These are phyloP conservation scores for Poeciliopsis prolifica DNA, from an alignment of 2,113 vertebrate genomes.

Conservation along the genomic window DNA sequence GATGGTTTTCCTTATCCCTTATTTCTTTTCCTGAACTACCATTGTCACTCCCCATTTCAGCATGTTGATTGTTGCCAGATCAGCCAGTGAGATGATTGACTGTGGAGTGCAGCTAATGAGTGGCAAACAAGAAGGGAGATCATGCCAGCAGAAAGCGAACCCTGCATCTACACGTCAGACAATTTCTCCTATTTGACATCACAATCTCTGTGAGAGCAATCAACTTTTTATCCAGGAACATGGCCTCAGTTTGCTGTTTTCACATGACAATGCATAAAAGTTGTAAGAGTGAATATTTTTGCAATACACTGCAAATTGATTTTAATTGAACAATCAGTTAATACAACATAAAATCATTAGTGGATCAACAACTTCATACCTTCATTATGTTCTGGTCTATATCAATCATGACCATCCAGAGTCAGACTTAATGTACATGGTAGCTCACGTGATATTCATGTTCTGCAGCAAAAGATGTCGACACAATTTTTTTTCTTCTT, in stretches of 20 bases:
- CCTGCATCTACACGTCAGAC: neutral
- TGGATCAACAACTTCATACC: neutral
- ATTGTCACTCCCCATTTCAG: neutral
- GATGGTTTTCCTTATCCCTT: neutral
- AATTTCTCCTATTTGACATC: neutral
- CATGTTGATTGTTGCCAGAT: neutral
- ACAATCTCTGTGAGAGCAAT: neutral
- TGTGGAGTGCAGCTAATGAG: neutral
- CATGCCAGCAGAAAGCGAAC: neutral
- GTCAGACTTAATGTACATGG: conserved; percentile 3
- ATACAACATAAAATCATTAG: neutral
- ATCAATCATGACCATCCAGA: conserved; percentile 11
- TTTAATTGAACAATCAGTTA: neutral
- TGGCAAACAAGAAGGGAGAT: neutral
- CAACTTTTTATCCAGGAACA: neutral
- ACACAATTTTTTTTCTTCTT: conserved; percentile 29
- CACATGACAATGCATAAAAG: neutral
- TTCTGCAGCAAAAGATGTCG: conserved; percentile 18
- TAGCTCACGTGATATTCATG: conserved; percentile 35
- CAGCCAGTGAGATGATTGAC: neutral
- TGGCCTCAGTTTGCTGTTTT: neutral
- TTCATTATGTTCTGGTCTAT: neutral
- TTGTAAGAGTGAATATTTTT: neutral
- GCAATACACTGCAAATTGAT: neutral
- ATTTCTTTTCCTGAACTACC: neutral